Percentiles rank a stretch among this genome's conserved stretches.
Conservation (phyloP, 2,113 vertebrate species). For the Gasterosteus aculeatus region DNA sequence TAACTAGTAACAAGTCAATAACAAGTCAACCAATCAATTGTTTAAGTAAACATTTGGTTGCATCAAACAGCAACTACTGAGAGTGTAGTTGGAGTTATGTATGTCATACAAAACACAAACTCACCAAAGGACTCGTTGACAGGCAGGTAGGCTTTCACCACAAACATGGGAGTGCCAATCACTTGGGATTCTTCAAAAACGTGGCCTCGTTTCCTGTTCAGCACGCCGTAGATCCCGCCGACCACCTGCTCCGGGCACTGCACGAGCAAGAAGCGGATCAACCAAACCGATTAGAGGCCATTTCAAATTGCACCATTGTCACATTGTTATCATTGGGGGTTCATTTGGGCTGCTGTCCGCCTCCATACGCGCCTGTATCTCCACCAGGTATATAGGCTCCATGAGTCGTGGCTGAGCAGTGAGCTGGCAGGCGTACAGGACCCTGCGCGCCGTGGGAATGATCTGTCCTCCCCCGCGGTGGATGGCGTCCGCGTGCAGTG, state of each 20-base stretch:
- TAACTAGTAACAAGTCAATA: neutral
- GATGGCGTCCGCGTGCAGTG: slow-evolving; percentile 91
- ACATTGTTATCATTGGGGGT: neutral
- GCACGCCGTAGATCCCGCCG: slow-evolving; percentile 91
- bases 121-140: slow-evolving; percentile 95
- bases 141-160: slow-evolving; percentile 92
- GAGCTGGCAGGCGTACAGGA: slow-evolving; percentile 91
- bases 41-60: neutral
- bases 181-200: slow-evolving; percentile 95
- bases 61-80: no score
- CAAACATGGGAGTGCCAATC: slow-evolving; percentile 92
- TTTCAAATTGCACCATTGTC: neutral
- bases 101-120: slow-evolving; percentile 42
- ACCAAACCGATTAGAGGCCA: neutral
- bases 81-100: neutral
- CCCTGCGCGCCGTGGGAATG: slow-evolving; percentile 91
- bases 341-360: neutral
- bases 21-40: neutral
- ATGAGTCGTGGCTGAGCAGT: slow-evolving; percentile 90
- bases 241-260: slow-evolving; percentile 94
- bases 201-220: slow-evolving; percentile 92
- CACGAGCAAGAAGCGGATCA: neutral
- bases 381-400: slow-evolving; percentile 95
- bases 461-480: slow-evolving; percentile 96
- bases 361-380: slow-evolving; percentile 87